Conservation (phyloP, 2,797 vertebrate species). For the Presbytis comata region DNA sequence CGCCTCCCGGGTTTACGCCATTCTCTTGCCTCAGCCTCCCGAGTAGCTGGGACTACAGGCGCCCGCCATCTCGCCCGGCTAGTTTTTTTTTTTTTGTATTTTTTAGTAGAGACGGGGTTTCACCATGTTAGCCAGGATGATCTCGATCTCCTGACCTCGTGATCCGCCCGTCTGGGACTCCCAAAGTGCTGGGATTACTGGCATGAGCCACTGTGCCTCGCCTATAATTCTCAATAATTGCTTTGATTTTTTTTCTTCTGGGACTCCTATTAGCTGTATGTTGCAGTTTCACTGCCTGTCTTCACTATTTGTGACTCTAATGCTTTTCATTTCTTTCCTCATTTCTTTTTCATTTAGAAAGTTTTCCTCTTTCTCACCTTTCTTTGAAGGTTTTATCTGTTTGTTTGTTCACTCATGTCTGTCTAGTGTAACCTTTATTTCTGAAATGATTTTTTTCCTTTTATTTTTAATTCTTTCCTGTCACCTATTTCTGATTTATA, state of each 20-base stretch:
- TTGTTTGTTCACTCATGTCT: not conserved
- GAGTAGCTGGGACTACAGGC: too few species aligned
- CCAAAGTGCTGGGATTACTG: too few species aligned
- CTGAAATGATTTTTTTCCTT: not conserved
- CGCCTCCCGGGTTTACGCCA: accelerated
- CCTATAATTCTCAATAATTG: not conserved
- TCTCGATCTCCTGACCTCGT: too few species aligned
- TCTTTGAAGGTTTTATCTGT: not conserved
- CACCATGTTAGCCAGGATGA: too few species aligned
- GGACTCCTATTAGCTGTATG: not conserved
- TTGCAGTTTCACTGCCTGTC: not conserved
- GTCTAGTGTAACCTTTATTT: not conserved
- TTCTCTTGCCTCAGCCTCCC: too few species aligned
- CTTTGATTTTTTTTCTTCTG: not conserved
- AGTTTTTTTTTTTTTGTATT: too few species aligned
- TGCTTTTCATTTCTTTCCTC: not conserved
- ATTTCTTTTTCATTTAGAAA: slow-evolving; percentile 5
- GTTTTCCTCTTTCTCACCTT: not conserved
- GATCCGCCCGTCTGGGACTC: too few species aligned
- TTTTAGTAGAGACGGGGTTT: too few species aligned
- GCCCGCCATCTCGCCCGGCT: accelerated
- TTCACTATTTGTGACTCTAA: not conserved
- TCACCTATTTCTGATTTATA: not conserved
- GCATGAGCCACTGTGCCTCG: too few species aligned
- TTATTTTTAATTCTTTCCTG: not conserved